A percentile compares a stretch with the other conserved stretches of the same genome.
phyloP scores from a whole-genome alignment of 2,113 vertebrate species.

The Gobio gobio region DNA sequence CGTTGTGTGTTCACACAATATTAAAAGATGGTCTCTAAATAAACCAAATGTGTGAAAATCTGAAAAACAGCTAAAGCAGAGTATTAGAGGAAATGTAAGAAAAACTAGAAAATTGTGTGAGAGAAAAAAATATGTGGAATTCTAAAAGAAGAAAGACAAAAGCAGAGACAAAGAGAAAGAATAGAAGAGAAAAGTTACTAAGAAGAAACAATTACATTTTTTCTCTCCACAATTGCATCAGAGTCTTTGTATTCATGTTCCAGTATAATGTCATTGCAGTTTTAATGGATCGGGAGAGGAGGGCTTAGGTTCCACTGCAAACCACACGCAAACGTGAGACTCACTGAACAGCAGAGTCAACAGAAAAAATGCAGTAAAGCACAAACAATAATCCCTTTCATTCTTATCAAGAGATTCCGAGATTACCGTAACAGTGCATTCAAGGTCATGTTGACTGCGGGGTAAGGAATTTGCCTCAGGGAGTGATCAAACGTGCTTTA shows the following conservation, averaged over 20 bases:
- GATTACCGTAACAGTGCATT: conserved; percentile 21
- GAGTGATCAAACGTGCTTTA: neutral
- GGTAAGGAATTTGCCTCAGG: conserved; percentile 1
- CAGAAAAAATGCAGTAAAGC: conserved; percentile 16
- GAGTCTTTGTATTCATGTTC: neutral
- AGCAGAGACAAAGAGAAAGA: conserved; percentile 25
- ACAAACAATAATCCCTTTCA: conserved; percentile 24
- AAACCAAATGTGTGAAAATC: neutral
- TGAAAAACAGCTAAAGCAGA: neutral
- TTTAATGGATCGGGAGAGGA: conserved; percentile 8
- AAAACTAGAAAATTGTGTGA: neutral
- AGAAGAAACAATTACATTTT: conserved; percentile 21
- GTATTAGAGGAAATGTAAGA: neutral
- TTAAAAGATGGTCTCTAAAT: neutral
- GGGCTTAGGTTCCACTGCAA: neutral
- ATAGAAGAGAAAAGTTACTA: conserved; percentile 3
- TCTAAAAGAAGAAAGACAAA: conserved; percentile 1
- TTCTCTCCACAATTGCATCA: conserved; percentile 22
- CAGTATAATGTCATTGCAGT: neutral
- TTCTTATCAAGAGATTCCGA: conserved; percentile 26
- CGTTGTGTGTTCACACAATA: neutral
- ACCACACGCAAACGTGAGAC: neutral
- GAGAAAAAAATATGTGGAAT: neutral
- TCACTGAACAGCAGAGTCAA: conserved; percentile 17
- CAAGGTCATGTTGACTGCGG: neutral